Conservation (phyloP, 2,888 invertebrate species). For the Nezara viridula region DNA sequence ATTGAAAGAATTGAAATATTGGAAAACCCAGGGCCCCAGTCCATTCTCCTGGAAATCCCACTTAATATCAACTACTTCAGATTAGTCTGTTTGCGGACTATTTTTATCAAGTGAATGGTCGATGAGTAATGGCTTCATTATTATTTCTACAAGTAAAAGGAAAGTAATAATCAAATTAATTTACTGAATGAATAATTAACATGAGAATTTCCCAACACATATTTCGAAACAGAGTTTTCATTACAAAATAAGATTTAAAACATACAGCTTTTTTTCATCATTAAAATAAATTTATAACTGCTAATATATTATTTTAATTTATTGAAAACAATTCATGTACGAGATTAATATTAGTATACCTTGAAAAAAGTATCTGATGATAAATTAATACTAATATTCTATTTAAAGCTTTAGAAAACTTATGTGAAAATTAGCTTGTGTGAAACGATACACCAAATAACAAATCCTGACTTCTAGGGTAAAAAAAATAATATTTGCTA, state of each 20-base stretch:
- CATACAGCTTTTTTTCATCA: neutral
- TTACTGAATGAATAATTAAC: neutral
- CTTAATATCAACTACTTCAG: conserved; percentile 10
- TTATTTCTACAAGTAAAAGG: neutral
- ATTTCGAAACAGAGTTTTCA: neutral
- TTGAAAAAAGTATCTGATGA: too few relatives aligned
- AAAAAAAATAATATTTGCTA: too few relatives aligned
- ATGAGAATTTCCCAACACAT: neutral
- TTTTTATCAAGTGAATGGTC: neutral
- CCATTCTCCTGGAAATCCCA: neutral
- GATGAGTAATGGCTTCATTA: neutral
- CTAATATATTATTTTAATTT: neutral
- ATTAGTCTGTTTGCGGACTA: neutral
- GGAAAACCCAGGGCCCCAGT: neutral
- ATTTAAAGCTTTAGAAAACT: too few relatives aligned
- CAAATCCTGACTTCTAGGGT: too few relatives aligned
- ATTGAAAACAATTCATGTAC: neutral
- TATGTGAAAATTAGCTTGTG: too few relatives aligned
- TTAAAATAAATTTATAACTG: neutral
- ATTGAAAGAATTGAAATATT: neutral
- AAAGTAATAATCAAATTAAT: neutral
- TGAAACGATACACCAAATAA: too few relatives aligned
- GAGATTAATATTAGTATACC: neutral
- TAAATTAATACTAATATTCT: too few relatives aligned
- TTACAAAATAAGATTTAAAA: neutral